phyloP scores from a whole-genome alignment of 2,888 invertebrate genomes.

The Macaria notata region DNA sequence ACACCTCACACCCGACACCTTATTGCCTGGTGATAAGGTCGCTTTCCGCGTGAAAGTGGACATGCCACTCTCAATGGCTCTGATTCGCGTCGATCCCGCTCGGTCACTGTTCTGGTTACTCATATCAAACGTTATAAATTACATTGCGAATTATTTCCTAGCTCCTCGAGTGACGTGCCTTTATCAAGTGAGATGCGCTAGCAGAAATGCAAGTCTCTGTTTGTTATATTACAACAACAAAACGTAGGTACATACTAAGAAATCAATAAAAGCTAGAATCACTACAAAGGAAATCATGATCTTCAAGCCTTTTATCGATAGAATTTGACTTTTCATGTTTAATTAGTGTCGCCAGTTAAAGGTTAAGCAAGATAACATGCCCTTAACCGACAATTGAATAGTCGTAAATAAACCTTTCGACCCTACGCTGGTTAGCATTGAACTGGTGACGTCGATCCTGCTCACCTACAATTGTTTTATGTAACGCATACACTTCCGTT shows the following conservation, averaged over 20 bases:
- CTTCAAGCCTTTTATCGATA: too few relatives aligned
- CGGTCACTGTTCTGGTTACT: slow-evolving; percentile 79
- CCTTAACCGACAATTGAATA: slow-evolving; percentile 39
- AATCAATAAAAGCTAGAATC: too few relatives aligned
- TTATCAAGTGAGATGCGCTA: not conserved
- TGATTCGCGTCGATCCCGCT: slow-evolving; percentile 67
- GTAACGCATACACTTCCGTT: not conserved
- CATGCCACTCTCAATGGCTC: slow-evolving; percentile 65
- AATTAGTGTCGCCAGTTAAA: not conserved
- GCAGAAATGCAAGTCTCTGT: slow-evolving; percentile 10
- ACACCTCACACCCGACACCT: slow-evolving; percentile 23
- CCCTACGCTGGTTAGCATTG: slow-evolving; percentile 44
- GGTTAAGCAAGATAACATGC: slow-evolving; percentile 22
- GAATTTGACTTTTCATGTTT: too few relatives aligned
- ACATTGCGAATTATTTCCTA: slow-evolving; percentile 35
- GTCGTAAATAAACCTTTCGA: slow-evolving; percentile 37
- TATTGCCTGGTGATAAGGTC: slow-evolving; percentile 20
- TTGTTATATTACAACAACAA: slow-evolving; percentile 1
- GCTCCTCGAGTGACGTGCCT: slow-evolving; percentile 11
- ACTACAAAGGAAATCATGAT: too few relatives aligned
- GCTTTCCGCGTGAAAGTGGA: slow-evolving; percentile 17
- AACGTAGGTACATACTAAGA: too few relatives aligned
- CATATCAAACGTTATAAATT: slow-evolving; percentile 37
- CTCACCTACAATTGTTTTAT: slow-evolving; percentile 7
- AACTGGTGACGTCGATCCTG: slow-evolving; percentile 34